Evolutionary conservation across 2,888 invertebrate genomes (phyloP), one percentile per base, ranked within the genome.

Genomic region (Oasisia sp.): DNA sequence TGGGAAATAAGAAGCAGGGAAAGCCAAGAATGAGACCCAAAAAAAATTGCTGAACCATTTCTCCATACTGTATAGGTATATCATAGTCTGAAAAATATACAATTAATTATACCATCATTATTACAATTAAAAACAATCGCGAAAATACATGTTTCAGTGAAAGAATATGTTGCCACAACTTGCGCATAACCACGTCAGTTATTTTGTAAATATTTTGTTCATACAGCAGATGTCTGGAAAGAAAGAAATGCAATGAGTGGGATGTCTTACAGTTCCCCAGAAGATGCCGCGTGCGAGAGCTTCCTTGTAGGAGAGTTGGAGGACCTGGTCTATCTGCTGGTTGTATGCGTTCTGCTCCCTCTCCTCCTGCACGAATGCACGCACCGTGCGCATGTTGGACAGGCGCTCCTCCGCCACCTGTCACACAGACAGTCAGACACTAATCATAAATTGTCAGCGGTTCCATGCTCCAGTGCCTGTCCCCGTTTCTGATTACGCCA

Each of bases 361-460:
- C 12, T 97, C 95, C 96, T 99, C 99, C 95, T 98, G 98, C 32
- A 98, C 98, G 96, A 99, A 99, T 45, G 98, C 98, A 96, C 99
- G 98, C 0, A 99, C 99, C 3, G 99, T 99, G 95, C 98, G 97
- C 93, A 99, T 98, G 96, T 98, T 99, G 19, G 98, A 97, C 94
- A 96, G 98, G 95, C 98, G 98, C 96, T 99, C 99, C 96, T 99
- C 99, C 0, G 98, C 98, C 4, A 97, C 96, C 97, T 97, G 93
- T 45, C 94, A 93, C 38, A 38, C 32, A n/a, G 27, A 74, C 19
- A 74, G 14, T 27, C 74, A 74, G 1, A 19, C 27, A 27, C 7
- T 74, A 50, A 50, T 8, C 50, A 50, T 12, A 50, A 50, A 50
- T 50, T 2, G 0, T 12, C 38, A 38, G 38, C 38, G 38, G 38